Conservation (phyloP, 2,113 vertebrate genomes). For the Saccopteryx leptura region DNA sequence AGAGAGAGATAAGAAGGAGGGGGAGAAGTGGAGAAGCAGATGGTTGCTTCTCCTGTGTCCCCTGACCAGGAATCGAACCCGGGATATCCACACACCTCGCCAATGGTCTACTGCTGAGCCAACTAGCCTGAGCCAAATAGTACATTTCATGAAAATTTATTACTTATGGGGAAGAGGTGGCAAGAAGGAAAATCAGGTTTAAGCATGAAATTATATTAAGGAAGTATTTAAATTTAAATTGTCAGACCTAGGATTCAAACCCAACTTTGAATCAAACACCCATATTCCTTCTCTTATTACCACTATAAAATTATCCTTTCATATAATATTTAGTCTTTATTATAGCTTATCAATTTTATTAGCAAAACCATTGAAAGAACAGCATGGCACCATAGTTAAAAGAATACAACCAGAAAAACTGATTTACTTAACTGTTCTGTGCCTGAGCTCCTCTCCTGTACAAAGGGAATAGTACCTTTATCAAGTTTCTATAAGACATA, state of each 20-base stretch:
- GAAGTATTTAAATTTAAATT: conserved; percentile 50
- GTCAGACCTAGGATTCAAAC: background rate
- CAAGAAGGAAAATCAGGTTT: conserved; percentile 43
- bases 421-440: background rate
- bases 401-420: background rate
- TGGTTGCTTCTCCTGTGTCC: too few relatives aligned
- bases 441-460: background rate
- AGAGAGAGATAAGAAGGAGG: too few relatives aligned
- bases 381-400: background rate
- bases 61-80: too few relatives aligned
- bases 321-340: background rate
- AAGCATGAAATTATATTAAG: background rate
- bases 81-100: too few relatives aligned
- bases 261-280: background rate
- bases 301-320: background rate
- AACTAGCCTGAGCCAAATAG: background rate
- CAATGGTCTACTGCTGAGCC: too few relatives aligned
- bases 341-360: background rate
- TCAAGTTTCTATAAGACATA: background rate
- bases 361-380: background rate
- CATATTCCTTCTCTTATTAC: background rate
- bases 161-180: background rate
- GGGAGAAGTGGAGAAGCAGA: too few relatives aligned
- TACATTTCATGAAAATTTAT: background rate
- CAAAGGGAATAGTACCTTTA: background rate